These are phyloP conservation scores for Cylas formicarius DNA, from an alignment of 1,140 invertebrate species.

Conservation along the genomic window DNA sequence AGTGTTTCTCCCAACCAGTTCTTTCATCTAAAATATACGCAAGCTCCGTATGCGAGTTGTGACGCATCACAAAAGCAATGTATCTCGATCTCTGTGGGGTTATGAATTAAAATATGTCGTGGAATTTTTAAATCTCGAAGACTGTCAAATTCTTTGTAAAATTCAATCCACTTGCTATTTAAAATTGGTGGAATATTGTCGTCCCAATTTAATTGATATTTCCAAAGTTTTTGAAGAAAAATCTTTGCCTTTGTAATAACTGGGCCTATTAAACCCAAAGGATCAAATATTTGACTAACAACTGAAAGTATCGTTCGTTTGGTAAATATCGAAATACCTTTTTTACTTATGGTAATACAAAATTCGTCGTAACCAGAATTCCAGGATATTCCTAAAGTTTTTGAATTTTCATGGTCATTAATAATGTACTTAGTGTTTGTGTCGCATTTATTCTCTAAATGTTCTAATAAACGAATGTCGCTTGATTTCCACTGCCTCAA, in stretches of 20 bases:
- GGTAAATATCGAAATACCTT: too few relatives aligned
- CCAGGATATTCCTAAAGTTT: too few relatives aligned
- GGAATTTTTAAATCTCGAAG: conserved; percentile 13
- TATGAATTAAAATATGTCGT: conserved; percentile 16
- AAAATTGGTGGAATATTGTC: conserved; percentile 12
- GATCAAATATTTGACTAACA: conserved; percentile 37
- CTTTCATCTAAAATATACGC: conserved; percentile 21
- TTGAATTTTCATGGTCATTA: too few relatives aligned
- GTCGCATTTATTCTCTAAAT: too few relatives aligned
- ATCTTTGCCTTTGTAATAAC: conserved; percentile 41
- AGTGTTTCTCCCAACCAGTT: background rate
- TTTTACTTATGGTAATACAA: too few relatives aligned
- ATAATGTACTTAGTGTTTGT: too few relatives aligned
- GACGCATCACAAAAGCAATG: conserved; percentile 33
- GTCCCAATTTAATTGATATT: conserved; percentile 15
- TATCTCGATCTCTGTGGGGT: conserved; percentile 23
- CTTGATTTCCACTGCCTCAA: too few relatives aligned
- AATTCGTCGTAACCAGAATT: too few relatives aligned
- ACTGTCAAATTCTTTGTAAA: conserved; percentile 4
- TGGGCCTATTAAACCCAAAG: conserved; percentile 41
- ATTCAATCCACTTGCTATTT: conserved; percentile 3
- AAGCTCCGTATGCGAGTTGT: conserved; percentile 26
- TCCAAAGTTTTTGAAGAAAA: conserved; percentile 44
- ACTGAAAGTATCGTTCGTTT: conserved; percentile 22
- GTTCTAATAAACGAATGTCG: too few relatives aligned